Evolutionary conservation across 1,140 invertebrate species (phyloP).

Genomic region (Formica exsecta): DNA sequence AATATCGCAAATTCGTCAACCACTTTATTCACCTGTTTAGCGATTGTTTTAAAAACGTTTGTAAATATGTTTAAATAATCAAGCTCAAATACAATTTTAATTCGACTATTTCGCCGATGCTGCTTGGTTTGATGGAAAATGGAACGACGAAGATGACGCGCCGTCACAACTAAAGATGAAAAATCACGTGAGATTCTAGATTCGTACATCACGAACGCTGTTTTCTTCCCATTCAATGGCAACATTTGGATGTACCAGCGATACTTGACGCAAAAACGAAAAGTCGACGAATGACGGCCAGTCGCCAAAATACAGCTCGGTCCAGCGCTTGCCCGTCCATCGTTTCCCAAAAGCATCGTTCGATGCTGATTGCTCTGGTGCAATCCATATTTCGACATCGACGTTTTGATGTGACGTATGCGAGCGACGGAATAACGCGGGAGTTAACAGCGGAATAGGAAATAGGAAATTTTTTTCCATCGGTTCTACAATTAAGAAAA

Average conservation of each 20-base stretch:
- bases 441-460: conserved; percentile 44
- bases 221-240: conserved; percentile 51
- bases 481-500: not conserved
- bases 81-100: not conserved
- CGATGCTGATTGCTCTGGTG: conserved; percentile 71
- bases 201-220: conserved; percentile 26
- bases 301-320: conserved; percentile 46
- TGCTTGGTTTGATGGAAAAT: not conserved
- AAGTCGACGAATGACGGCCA: conserved; percentile 57
- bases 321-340: conserved; percentile 25
- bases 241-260: conserved; percentile 55
- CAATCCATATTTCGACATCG: conserved; percentile 75
- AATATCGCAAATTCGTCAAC: not conserved
- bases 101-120: not conserved
- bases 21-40: not conserved
- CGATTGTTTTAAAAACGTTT: not conserved
- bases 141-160: not conserved
- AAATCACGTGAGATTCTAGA: conserved; percentile 53
- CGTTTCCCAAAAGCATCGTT: conserved; percentile 68
- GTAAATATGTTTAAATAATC: not conserved
- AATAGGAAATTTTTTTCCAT: conserved; percentile 38
- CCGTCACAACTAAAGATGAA: not conserved
- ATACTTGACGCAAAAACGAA: conserved; percentile 69
- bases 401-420: conserved; percentile 71
- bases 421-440: conserved; percentile 50